These are phyloP conservation scores for Cichlasoma orientale DNA, from an alignment of 2,797 vertebrate genomes.

Conservation along the genomic window DNA sequence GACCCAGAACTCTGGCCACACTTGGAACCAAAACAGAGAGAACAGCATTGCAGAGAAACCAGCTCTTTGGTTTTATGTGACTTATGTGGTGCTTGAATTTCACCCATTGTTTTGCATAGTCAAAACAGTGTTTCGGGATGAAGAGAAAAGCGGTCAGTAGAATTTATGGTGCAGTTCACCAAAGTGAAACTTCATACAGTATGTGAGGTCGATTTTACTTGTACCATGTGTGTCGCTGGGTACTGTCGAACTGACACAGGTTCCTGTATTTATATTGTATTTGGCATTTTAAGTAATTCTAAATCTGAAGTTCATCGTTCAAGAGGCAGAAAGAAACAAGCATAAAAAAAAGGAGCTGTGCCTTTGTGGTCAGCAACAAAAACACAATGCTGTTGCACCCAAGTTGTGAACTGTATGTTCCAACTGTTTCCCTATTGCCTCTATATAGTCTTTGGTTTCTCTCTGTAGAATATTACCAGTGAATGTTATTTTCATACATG, in stretches of 20 bases:
- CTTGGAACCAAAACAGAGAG: conserved; percentile 71
- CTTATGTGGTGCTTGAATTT: conserved; percentile 71
- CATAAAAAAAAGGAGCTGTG: background rate
- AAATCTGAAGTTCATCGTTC: conserved; percentile 29
- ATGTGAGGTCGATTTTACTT: conserved; percentile 38
- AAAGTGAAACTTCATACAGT: conserved; percentile 58
- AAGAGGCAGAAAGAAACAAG: conserved; percentile 19
- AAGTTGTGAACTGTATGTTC: conserved; percentile 8
- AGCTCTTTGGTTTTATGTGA: conserved; percentile 67
- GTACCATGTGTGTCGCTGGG: conserved; percentile 42
- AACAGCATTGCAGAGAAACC: conserved; percentile 61
- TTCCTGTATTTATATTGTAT: conserved; percentile 44
- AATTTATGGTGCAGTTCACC: conserved; percentile 62
- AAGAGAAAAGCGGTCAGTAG: conserved; percentile 59
- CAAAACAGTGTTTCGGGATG: conserved; percentile 68
- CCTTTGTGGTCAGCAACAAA: conserved; percentile 12
- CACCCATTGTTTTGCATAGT: conserved; percentile 74
- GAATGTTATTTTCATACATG: background rate
- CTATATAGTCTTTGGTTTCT: too few relatives aligned
- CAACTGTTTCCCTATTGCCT: background rate
- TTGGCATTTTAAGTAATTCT: conserved; percentile 52
- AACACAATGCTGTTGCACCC: conserved; percentile 2
- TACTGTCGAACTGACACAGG: conserved; percentile 3
- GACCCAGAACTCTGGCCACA: conserved; percentile 74
- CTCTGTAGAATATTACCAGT: background rate